These are phyloP conservation scores for Drosophila rhopaloa DNA, from an alignment of 1,140 invertebrate species.

Conservation along the genomic window DNA sequence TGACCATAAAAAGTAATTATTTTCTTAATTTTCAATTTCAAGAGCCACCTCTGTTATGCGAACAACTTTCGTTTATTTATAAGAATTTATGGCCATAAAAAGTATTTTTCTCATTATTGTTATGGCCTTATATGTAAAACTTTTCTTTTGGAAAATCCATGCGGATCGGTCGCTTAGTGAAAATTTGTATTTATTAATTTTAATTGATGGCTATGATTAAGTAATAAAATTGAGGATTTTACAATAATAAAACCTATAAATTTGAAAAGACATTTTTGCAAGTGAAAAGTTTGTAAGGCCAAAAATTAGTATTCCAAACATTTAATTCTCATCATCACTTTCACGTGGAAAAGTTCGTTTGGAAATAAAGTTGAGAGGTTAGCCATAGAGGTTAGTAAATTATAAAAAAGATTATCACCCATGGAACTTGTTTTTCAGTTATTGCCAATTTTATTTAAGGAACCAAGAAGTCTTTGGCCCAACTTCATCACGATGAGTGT, in stretches of 20 bases:
- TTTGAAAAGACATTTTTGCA: too few relatives aligned
- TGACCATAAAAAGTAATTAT: conserved; percentile 9
- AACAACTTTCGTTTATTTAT: conserved; percentile 25
- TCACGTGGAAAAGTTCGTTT: too few relatives aligned
- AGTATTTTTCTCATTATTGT: conserved; percentile 5
- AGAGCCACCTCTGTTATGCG: conserved; percentile 2
- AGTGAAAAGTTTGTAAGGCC: too few relatives aligned
- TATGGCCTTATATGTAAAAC: too few relatives aligned
- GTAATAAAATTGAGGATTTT: background rate
- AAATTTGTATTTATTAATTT: conserved; percentile 5
- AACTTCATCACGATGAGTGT: background rate
- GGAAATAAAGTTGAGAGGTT: too few relatives aligned
- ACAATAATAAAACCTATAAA: too few relatives aligned
- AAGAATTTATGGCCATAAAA: conserved; percentile 27
- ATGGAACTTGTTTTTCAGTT: background rate
- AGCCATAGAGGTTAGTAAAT: background rate
- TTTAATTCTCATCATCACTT: too few relatives aligned
- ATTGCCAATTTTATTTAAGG: background rate
- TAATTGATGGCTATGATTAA: background rate
- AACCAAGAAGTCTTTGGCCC: too few relatives aligned
- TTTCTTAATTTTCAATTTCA: background rate
- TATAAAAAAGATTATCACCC: background rate
- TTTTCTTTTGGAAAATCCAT: conserved; percentile 1
- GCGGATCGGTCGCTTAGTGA: background rate
- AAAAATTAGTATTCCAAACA: too few relatives aligned